Conservation (phyloP, 2,113 vertebrate genomes). For the Eonycteris spelaea region DNA sequence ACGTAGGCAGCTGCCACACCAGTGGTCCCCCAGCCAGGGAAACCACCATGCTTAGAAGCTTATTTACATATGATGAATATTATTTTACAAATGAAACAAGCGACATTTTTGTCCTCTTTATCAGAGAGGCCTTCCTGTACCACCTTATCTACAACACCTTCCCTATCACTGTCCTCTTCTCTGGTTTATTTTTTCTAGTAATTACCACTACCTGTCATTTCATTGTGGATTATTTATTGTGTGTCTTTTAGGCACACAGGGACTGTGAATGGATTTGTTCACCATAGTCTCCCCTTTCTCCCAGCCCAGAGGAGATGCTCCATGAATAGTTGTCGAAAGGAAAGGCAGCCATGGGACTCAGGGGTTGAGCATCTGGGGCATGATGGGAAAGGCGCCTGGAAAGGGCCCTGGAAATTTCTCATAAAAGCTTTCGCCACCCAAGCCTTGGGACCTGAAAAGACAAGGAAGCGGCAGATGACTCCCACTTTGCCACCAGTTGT, state of each 20-base stretch:
- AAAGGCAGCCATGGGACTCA: not conserved
- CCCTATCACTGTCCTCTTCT: rapidly evolving
- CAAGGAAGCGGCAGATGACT: not conserved
- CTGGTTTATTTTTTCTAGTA: not conserved
- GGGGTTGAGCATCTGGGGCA: not conserved
- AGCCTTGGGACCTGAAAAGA: not conserved
- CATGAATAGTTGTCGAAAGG: not conserved
- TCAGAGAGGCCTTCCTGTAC: not conserved
- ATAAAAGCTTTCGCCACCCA: not conserved
- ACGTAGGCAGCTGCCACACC: rapidly evolving
- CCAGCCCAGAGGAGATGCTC: not conserved
- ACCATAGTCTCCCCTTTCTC: rapidly evolving
- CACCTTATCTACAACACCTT: not conserved
- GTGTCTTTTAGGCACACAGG: not conserved
- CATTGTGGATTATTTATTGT: not conserved
- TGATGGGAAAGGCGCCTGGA: not conserved
- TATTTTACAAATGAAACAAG: too few relatives aligned
- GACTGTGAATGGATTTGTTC: not conserved
- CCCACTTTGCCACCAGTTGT: not conserved
- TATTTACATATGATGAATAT: not conserved
- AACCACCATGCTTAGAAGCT: not conserved
- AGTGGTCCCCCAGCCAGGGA: not conserved
- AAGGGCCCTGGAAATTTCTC: not conserved
- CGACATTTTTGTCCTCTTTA: not conserved
- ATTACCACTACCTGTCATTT: not conserved